phyloP scores from a whole-genome alignment of 2,113 vertebrate genomes.

The Oryctolagus cuniculus region mOryCun1.1 NC_091442.1:82798501-82799000 shows the following conservation, averaged over 20 bases:
- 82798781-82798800: background rate
- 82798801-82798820: background rate
- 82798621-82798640: background rate
- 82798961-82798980: background rate
- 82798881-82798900: background rate
- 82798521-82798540: slow-evolving; percentile 1
- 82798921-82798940: background rate
- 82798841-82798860: background rate
- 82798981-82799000: background rate
- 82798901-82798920: background rate
- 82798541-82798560: background rate
- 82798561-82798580: background rate
- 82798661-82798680: background rate
- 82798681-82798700: background rate
- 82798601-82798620: background rate
- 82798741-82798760: background rate
- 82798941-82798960: background rate
- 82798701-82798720: background rate
- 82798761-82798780: background rate
- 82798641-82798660: background rate
- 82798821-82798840: background rate
- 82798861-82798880: background rate
- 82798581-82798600: background rate
- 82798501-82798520: background rate
- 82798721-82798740: background rate